Evolutionary conservation across 2,797 vertebrate genomes (phyloP).

Genomic region (Mionectes olivaceus): DNA sequence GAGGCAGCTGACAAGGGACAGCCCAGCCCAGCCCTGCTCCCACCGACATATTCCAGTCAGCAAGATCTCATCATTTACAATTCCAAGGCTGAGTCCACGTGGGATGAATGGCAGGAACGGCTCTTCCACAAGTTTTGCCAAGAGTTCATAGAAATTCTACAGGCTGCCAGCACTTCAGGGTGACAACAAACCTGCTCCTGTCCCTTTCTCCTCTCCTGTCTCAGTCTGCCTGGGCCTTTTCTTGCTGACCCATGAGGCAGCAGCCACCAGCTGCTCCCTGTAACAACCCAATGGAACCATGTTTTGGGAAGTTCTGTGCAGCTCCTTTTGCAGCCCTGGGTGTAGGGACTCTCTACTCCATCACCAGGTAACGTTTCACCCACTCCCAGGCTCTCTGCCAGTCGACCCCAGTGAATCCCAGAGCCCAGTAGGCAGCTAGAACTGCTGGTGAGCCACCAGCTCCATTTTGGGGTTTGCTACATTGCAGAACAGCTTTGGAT

Average conservation of each 20-base stretch:
- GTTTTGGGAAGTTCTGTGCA: not conserved
- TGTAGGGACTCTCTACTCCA: rapidly evolving
- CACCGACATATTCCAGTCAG: not conserved
- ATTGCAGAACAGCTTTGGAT: not conserved
- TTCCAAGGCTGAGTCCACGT: not conserved
- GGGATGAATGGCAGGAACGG: not conserved
- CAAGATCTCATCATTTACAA: not conserved
- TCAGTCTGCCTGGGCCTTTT: not conserved
- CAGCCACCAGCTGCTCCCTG: not conserved
- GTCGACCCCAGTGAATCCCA: not conserved
- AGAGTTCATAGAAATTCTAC: not conserved
- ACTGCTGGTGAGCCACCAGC: not conserved
- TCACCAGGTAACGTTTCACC: not conserved
- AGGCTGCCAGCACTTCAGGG: not conserved
- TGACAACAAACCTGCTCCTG: not conserved
- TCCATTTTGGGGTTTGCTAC: not conserved
- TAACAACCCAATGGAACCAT: rapidly evolving
- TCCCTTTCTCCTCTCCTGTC: not conserved
- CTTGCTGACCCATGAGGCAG: not conserved
- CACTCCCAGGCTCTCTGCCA: not conserved
- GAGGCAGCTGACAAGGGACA: not conserved
- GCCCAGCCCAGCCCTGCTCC: not conserved
- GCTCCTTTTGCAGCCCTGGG: not conserved
- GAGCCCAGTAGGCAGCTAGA: not conserved
- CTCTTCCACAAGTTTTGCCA: not conserved